Conservation (phyloP, 2,888 invertebrate genomes). For the Ashinkailepas kermadecensis region DNA sequence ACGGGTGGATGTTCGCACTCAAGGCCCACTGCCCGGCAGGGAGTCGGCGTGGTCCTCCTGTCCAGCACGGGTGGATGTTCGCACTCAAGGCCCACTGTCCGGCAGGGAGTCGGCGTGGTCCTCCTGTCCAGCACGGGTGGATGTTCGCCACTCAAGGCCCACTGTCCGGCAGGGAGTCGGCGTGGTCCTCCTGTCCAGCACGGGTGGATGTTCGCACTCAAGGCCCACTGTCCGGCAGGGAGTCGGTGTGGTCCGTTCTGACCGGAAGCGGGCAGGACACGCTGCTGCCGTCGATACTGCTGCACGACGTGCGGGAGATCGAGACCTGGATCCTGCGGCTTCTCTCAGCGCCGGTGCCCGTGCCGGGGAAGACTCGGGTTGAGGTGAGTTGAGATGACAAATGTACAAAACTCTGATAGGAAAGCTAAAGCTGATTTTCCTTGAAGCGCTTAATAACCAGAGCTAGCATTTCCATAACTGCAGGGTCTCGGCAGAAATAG, state of each 20-base stretch:
- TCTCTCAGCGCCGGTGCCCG: conserved; percentile 93
- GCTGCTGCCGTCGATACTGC: conserved; percentile 64
- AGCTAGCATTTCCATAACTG: no score
- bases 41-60: no score
- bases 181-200: not conserved
- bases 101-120: conserved; percentile 4
- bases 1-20: no score
- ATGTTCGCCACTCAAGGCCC: not conserved
- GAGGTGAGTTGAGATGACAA: conserved; percentile 43
- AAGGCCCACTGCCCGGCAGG: no score
- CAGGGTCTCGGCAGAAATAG: no score
- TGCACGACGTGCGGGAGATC: conserved; percentile 94
- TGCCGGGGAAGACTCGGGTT: conserved; percentile 88
- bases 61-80: no score
- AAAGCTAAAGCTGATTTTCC: not conserved
- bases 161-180: not conserved
- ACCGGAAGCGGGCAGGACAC: conserved; percentile 57
- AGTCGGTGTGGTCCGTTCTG: conserved; percentile 93
- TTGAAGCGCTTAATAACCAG: no score
- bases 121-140: not conserved
- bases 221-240: conserved; percentile 52
- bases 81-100: not conserved
- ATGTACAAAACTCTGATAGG: no score
- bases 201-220: not conserved
- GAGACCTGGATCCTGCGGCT: conserved; percentile 97